Conservation (phyloP, 2,113 vertebrate genomes). For the Lathamus discolor region DNA sequence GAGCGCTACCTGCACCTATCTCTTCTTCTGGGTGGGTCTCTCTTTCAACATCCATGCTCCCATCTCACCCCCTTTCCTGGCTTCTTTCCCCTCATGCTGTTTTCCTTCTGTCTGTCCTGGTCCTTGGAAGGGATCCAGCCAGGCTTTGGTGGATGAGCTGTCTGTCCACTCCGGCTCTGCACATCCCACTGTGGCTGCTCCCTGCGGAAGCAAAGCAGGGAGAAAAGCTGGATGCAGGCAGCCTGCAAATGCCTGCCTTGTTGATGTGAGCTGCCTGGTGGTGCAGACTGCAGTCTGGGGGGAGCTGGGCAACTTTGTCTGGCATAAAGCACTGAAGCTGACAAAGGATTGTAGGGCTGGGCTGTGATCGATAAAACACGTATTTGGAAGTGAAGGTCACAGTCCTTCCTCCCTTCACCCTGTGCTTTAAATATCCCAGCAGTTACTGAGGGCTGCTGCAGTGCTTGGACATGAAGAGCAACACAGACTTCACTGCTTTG, state of each 20-base stretch:
- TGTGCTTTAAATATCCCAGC: constrained; percentile 5
- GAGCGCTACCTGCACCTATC: not conserved
- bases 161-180: not conserved
- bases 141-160: not conserved
- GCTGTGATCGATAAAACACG: constrained; percentile 34
- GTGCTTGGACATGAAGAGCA: not conserved
- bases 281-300: constrained; percentile 58
- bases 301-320: constrained; percentile 53
- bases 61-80: not conserved
- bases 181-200: not conserved
- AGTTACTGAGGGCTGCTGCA: not conserved
- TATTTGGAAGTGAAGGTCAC: constrained; percentile 24
- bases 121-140: constrained; percentile 3
- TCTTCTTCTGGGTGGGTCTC: not conserved
- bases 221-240: constrained; percentile 39
- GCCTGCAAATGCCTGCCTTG: constrained; percentile 65
- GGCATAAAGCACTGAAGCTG: constrained; percentile 44
- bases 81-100: not conserved
- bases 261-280: constrained; percentile 43
- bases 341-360: constrained; percentile 38
- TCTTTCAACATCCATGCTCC: rapidly evolving
- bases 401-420: constrained; percentile 12
- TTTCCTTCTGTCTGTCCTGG: constrained; percentile 6
- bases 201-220: not conserved
- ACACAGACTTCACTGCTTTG: not conserved